phyloP scores from a whole-genome alignment of 2,113 vertebrate genomes.

The Oceanites oceanicus region DNA sequence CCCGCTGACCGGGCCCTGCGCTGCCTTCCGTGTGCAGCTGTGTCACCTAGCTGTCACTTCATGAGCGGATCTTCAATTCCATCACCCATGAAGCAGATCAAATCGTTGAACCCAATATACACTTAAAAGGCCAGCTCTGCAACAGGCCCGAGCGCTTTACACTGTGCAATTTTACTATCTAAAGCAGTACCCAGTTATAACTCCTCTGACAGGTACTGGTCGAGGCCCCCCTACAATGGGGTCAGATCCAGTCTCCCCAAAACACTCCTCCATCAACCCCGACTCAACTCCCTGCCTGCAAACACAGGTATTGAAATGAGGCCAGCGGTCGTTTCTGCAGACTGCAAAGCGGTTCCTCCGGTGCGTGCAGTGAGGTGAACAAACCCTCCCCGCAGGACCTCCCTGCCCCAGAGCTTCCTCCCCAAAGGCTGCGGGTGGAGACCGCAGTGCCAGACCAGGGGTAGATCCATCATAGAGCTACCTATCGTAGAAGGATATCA shows the following conservation, averaged over 20 bases:
- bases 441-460: too few species aligned
- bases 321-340: background rate
- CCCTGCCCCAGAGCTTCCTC: background rate
- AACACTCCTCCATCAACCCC: background rate
- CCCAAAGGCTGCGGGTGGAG: background rate
- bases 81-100: background rate
- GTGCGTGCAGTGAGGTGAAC: background rate
- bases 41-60: background rate
- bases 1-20: background rate
- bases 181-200: background rate
- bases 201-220: background rate
- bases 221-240: fast-evolving
- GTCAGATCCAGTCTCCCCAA: background rate
- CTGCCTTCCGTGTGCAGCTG: background rate
- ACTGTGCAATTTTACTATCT: background rate
- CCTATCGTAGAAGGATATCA: fast-evolving
- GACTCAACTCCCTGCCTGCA: background rate
- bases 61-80: background rate
- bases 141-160: background rate
- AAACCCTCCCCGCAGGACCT: background rate
- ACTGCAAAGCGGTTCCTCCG: background rate
- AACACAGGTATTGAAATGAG: background rate
- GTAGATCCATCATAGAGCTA: background rate
- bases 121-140: background rate
- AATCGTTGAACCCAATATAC: background rate